Evolutionary conservation across 2,113 vertebrate species (phyloP).

Genomic region (Burhinus oedicnemus): DNA sequence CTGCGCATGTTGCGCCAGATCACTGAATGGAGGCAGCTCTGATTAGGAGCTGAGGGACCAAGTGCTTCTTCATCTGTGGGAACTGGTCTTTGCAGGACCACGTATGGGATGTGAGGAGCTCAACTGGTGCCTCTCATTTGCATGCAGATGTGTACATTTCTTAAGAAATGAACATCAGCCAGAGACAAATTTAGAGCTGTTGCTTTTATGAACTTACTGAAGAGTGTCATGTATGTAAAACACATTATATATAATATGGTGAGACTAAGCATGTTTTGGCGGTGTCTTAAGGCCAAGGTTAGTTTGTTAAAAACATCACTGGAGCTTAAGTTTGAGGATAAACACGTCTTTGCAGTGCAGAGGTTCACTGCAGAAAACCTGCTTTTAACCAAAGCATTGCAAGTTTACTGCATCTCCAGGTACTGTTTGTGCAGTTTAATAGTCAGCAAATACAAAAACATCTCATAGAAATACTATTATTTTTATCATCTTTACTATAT

Average conservation of each 20-base stretch:
- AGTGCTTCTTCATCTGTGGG: not conserved
- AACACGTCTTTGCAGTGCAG: not conserved
- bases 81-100: not conserved
- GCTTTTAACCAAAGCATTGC: not conserved
- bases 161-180: not conserved
- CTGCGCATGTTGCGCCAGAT: not conserved
- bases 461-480: not conserved
- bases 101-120: not conserved
- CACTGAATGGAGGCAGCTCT: not conserved
- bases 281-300: not conserved
- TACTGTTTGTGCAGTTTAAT: not conserved
- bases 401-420: not conserved
- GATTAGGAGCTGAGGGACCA: not conserved
- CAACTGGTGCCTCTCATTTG: not conserved
- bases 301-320: not conserved
- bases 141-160: not conserved
- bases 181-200: not conserved
- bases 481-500: not conserved
- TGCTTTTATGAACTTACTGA: not conserved
- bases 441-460: not conserved
- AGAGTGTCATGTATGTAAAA: not conserved
- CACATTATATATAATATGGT: not conserved
- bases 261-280: not conserved
- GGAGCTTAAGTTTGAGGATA: not conserved
- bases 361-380: not conserved